phyloP scores from a whole-genome alignment of 2,888 invertebrate genomes.

The Acrobasis suavella region DNA sequence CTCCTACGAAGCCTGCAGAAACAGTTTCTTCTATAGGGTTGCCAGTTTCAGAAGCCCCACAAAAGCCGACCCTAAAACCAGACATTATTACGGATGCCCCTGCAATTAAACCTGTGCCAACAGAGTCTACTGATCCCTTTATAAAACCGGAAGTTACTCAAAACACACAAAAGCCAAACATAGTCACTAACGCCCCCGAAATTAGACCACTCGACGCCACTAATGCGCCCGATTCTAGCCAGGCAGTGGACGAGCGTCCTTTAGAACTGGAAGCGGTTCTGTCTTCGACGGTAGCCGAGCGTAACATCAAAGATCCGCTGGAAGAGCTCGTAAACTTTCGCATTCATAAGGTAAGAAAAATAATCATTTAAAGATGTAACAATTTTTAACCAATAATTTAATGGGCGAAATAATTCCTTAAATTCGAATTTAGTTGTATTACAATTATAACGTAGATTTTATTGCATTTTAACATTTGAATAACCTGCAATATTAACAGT shows the following conservation, averaged over 20 bases:
- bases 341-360: slow-evolving; percentile 43
- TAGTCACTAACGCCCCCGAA: background rate
- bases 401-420: background rate
- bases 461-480: background rate
- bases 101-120: background rate
- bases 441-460: background rate
- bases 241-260: slow-evolving; percentile 49
- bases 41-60: slow-evolving; percentile 28
- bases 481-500: background rate
- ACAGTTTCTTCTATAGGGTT: slow-evolving; percentile 25
- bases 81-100: background rate
- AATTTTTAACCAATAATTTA: background rate
- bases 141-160: slow-evolving; percentile 33
- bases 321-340: slow-evolving; percentile 30
- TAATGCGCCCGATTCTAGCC: slow-evolving; percentile 28
- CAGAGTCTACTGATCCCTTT: slow-evolving; percentile 8
- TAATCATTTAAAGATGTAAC: background rate
- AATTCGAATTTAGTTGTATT: background rate
- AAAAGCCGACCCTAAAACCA: background rate
- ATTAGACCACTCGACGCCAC: slow-evolving; percentile 3
- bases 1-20: slow-evolving; percentile 37
- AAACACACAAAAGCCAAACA: slow-evolving; percentile 6
- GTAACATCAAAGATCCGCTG: slow-evolving; percentile 27
- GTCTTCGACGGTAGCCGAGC: slow-evolving; percentile 57
- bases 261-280: slow-evolving; percentile 61